phyloP scores from a whole-genome alignment of 2,113 vertebrate genomes.

The Podarcis cretensis region DNA sequence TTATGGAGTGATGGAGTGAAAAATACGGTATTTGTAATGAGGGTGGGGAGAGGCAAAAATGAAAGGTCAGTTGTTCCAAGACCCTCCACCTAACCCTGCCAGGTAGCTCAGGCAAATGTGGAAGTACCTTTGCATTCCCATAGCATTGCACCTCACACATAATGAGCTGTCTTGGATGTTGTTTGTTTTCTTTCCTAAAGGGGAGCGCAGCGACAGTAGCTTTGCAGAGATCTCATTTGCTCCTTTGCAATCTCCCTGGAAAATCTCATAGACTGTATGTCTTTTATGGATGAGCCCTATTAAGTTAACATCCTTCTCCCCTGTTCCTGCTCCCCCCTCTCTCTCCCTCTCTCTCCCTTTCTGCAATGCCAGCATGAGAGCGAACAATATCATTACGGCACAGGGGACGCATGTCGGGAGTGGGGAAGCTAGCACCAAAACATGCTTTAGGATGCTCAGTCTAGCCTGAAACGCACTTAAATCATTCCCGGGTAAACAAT shows the following conservation, averaged over 20 bases:
- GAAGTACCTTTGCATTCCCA: background rate
- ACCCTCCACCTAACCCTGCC: background rate
- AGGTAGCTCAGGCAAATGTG: too few relatives aligned
- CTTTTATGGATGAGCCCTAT: background rate
- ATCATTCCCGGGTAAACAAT: slow-evolving; percentile 66
- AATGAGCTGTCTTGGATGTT: background rate
- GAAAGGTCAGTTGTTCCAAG: too few relatives aligned
- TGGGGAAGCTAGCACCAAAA: background rate
- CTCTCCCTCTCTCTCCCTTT: background rate
- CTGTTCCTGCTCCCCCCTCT: too few relatives aligned
- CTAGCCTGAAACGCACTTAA: slow-evolving; percentile 69
- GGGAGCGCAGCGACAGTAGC: too few relatives aligned
- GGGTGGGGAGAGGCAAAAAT: background rate
- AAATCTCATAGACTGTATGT: background rate
- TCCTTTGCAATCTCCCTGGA: accelerated
- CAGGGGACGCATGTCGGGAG: slow-evolving; percentile 12
- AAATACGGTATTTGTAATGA: too few relatives aligned
- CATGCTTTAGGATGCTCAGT: slow-evolving; percentile 55
- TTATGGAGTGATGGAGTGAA: too few relatives aligned
- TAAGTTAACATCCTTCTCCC: background rate
- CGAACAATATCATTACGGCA: slow-evolving; percentile 59
- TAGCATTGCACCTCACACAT: background rate
- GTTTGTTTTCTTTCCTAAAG: background rate
- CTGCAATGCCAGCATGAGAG: slow-evolving; percentile 14
- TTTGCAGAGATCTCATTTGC: accelerated